phyloP scores from a whole-genome alignment of 2,888 invertebrate species.

The Ligdia adustata region DNA sequence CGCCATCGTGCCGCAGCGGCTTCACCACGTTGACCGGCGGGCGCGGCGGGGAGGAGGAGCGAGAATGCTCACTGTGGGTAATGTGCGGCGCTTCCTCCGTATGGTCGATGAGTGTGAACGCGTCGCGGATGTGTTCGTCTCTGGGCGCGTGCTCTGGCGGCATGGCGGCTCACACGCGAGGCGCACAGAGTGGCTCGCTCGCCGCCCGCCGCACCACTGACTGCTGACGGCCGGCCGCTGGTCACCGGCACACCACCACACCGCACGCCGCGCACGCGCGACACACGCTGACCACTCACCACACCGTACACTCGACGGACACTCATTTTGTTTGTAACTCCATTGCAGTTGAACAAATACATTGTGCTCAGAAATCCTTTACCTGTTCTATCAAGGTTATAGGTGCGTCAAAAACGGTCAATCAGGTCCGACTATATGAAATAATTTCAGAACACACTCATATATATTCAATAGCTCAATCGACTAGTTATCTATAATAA shows the following conservation, averaged over 20 bases:
- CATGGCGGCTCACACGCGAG: constrained; percentile 53
- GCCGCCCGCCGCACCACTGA: constrained; percentile 36
- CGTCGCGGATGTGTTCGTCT: constrained; percentile 52
- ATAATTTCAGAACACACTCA: too few species aligned
- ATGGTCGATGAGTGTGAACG: constrained; percentile 61
- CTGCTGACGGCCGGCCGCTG: constrained; percentile 39
- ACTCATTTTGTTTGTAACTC: too few species aligned
- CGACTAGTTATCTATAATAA: too few species aligned
- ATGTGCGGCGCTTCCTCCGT: constrained; percentile 29
- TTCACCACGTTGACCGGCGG: constrained; percentile 60
- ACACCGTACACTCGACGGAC: constrained; percentile 10
- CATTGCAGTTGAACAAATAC: too few species aligned
- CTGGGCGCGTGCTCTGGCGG: constrained; percentile 52
- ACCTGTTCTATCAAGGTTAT: too few species aligned
- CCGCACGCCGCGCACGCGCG: not conserved
- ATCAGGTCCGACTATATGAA: too few species aligned
- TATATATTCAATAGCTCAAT: too few species aligned
- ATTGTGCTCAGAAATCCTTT: too few species aligned
- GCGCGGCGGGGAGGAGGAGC: constrained; percentile 24
- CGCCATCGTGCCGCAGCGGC: constrained; percentile 55
- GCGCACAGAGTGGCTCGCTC: constrained; percentile 23
- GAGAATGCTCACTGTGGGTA: too few species aligned
- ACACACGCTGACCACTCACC: constrained; percentile 15
- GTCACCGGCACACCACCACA: constrained; percentile 41
- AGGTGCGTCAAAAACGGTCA: too few species aligned